phyloP scores from a whole-genome alignment of 2,113 vertebrate species.

The Pipra filicauda region DNA sequence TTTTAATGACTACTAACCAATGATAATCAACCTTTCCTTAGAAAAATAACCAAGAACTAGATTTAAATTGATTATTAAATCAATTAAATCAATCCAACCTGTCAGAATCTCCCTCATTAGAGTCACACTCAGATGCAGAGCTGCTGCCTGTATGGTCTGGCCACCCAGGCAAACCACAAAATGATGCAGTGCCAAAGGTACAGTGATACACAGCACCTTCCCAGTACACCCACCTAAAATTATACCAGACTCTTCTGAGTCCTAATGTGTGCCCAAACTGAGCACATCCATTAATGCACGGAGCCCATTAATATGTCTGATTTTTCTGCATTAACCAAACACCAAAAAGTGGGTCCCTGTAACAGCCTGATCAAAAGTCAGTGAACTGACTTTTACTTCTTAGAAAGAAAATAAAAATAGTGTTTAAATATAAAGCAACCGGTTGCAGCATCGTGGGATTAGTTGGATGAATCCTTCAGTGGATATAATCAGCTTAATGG shows the following conservation, averaged over 20 bases:
- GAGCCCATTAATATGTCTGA: neutral
- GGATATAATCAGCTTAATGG: slow-evolving; percentile 67
- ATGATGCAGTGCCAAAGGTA: neutral
- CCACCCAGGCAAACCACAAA: neutral
- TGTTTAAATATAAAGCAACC: slow-evolving; percentile 42
- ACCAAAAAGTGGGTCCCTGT: neutral
- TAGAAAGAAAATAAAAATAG: neutral
- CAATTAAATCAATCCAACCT: slow-evolving; percentile 40
- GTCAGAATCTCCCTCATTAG: neutral
- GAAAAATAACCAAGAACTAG: slow-evolving; percentile 40
- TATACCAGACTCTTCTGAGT: fast-evolving
- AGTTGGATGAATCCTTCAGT: slow-evolving; percentile 47
- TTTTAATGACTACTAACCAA: slow-evolving; percentile 18
- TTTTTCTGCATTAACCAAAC: neutral
- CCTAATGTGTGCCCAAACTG: neutral
- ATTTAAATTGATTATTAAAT: slow-evolving; percentile 46
- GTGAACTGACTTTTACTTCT: neutral
- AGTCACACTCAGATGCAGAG: neutral
- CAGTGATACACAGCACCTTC: neutral
- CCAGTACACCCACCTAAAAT: neutral
- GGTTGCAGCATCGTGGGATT: slow-evolving; percentile 43
- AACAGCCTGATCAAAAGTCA: neutral
- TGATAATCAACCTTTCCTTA: slow-evolving; percentile 26
- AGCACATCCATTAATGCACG: neutral
- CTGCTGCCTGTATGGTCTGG: neutral